Evolutionary conservation across 2,113 vertebrate species (phyloP), one percentile per base, ranked within the genome.

Genomic region (Australoheros scitulus): DNA sequence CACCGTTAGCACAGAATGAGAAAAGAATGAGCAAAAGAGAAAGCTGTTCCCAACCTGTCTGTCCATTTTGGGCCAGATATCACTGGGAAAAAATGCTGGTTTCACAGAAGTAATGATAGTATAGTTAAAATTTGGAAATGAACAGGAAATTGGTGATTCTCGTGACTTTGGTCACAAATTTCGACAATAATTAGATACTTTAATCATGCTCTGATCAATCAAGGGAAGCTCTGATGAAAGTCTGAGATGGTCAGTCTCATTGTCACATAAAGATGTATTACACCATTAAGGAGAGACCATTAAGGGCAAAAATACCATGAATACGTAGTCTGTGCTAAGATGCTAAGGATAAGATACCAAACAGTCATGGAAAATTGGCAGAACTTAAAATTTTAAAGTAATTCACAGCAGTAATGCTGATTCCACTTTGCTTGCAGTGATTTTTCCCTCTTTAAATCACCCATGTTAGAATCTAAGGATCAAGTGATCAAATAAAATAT

Each of bases 181-280:
- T 22, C 47, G 22, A 59, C 2, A 64, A 14, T 61, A 41, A 36
- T 68, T 24, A 36, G 26, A 24, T n/a, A 1, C 3, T 36, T 63
- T 9, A 60, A 38, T 58, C 41, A 70, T 63, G 14, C 84, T 58
- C 6, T 34, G 34, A 34, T 34, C 34, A 7, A 7, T 34, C 34
- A 34, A 7, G 38, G 14, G 7, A 52, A 32, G 79, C 50, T 20
- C 47, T 75, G 70, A 29, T 56, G 5, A n/a, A 85, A 78, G 79
- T 74, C 13, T 61, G 61, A 52, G 0, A 8, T 72, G 2, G 52
- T n/a, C n/a, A n/a, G 78, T 79, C 43, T 60, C 58, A 76, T 77
- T 63, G 81, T 83, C 52, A 76, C 34, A 64, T 58, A 38, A 38
- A 77, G 14, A 72, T 65, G 14, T 8, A 10, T n/a, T 68, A 41